Evolutionary conservation across 2,888 invertebrate species (phyloP).

Genomic region (Ptilodon capucinus): DNA sequence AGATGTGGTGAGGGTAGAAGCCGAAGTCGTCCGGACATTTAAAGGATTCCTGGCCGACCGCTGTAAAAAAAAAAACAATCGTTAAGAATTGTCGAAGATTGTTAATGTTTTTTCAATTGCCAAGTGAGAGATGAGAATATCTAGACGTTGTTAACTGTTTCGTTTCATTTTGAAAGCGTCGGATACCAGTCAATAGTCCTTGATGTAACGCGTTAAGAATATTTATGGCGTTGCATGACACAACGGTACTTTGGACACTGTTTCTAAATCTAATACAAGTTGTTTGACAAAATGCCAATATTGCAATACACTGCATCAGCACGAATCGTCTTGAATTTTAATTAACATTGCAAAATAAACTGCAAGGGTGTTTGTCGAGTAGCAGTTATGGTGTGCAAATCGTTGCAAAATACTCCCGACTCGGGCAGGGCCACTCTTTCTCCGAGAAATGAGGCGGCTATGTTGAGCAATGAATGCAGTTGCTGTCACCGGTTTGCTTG

Average conservation of each 20-base stretch:
- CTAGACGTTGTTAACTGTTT: conserved; percentile 2
- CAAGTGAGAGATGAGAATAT: neutral
- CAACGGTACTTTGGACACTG: conserved; percentile 8
- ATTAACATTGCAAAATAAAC: conserved; percentile 67
- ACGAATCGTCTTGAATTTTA: conserved; percentile 64
- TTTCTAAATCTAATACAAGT: conserved; percentile 15
- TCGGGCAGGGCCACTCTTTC: conserved; percentile 68
- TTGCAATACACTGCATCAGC: conserved; percentile 41
- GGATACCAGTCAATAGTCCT: neutral
- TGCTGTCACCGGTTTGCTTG: conserved; percentile 33
- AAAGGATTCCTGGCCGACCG: conserved; percentile 90
- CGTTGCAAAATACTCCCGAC: conserved; percentile 60
- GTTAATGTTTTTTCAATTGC: neutral
- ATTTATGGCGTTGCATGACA: conserved; percentile 9
- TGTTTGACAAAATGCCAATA: conserved; percentile 48
- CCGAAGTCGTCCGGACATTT: conserved; percentile 97
- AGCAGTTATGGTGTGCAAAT: conserved; percentile 48
- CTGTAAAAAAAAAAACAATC: conserved; percentile 71
- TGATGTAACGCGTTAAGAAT: conserved; percentile 9
- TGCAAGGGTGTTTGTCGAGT: conserved; percentile 59
- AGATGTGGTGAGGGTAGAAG: conserved; percentile 94
- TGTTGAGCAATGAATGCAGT: conserved; percentile 28
- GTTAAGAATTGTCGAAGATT: conserved; percentile 5
- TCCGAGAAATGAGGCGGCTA: conserved; percentile 59
- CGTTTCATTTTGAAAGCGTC: conserved; percentile 1